phyloP scores from a whole-genome alignment of 2,113 vertebrate species.

The Misgurnus mizolepis region DNA sequence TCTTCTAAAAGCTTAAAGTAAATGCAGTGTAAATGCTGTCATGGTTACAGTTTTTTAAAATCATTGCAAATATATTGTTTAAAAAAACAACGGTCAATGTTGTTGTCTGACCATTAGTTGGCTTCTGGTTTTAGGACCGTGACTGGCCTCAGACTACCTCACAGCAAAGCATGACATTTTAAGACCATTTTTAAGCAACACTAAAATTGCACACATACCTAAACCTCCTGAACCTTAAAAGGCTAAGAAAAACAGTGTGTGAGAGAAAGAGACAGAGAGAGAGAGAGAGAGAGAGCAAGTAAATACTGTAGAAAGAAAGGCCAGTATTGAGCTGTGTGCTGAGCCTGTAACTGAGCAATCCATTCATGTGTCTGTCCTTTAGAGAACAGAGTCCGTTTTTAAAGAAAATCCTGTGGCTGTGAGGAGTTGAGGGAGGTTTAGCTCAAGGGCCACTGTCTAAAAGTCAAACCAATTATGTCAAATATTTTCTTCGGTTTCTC shows the following conservation, averaged over 20 bases:
- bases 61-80: not conserved
- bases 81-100: not conserved
- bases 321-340: not conserved
- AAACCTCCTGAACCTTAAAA: not conserved
- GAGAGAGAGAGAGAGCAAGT: not conserved
- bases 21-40: not conserved
- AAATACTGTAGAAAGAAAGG: conserved; percentile 3
- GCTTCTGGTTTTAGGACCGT: not conserved
- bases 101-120: not conserved
- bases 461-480: conserved; percentile 16
- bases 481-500: not conserved
- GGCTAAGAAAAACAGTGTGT: not conserved
- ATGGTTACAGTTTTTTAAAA: not conserved
- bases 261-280: not conserved
- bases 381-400: conserved; percentile 7
- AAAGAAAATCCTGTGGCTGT: conserved; percentile 17
- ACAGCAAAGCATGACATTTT: not conserved
- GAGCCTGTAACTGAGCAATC: conserved; percentile 27
- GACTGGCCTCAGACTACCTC: not conserved
- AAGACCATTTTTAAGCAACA: not conserved
- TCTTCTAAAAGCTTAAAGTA: no score
- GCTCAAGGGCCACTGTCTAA: conserved; percentile 3
- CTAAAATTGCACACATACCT: not conserved
- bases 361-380: conserved; percentile 18
- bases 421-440: not conserved